Conservation (phyloP, 2,113 vertebrate genomes). For the Macquaria australasica region DNA sequence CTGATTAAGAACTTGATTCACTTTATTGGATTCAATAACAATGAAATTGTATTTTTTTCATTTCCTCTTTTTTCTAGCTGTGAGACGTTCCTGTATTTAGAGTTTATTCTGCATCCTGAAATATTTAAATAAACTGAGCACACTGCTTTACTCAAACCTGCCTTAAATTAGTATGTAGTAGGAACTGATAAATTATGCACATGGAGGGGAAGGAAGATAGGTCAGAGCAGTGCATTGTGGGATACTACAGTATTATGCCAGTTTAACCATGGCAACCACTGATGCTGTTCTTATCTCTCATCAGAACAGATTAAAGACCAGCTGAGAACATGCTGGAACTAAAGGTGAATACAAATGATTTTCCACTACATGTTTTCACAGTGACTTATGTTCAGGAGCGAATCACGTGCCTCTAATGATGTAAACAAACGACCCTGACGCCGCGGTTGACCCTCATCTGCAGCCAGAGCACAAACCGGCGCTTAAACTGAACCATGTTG, state of each 20-base stretch:
- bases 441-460: conserved; percentile 33
- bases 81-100: no score
- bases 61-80: no score
- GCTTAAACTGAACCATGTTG: neutral
- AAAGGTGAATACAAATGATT: neutral
- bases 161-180: no score
- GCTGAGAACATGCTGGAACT: conserved; percentile 3
- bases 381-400: neutral
- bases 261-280: neutral
- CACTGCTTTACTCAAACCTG: no score
- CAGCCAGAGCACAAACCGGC: conserved; percentile 16
- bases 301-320: conserved; percentile 23
- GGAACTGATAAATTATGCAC: neutral
- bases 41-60: no score
- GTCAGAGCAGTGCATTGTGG: conserved; percentile 20
- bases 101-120: no score
- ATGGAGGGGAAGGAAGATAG: no score
- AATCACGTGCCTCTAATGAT: conserved; percentile 25
- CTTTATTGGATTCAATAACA: no score
- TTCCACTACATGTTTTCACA: conserved; percentile 6
- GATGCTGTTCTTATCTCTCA: neutral
- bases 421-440: conserved; percentile 23
- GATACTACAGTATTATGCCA: neutral
- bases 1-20: no score
- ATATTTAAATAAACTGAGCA: no score